A percentile compares a stretch with the other conserved stretches of the same genome.
Evolutionary conservation across 2,113 vertebrate genomes (phyloP).

Genomic region (Picathartes gymnocephalus): DNA sequence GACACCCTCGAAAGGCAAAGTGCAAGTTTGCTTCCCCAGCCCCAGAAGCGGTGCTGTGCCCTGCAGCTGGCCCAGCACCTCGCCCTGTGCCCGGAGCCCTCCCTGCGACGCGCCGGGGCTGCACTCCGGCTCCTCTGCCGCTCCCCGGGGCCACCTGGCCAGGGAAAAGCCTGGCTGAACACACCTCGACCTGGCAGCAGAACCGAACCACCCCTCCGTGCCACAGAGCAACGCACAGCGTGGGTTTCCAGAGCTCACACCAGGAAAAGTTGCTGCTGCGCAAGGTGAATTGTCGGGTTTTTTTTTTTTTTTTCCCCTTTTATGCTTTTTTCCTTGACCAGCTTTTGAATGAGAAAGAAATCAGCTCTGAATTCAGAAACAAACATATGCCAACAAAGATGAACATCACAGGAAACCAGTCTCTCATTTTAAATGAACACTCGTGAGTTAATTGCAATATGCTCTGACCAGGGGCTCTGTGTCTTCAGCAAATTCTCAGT

Average conservation of each 20-base stretch:
- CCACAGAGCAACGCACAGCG: not conserved
- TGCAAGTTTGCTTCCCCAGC: slow-evolving; percentile 19
- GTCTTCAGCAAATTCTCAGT: slow-evolving; percentile 67
- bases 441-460: not conserved
- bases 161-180: not conserved
- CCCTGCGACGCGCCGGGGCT: not conserved
- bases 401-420: slow-evolving; percentile 51
- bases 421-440: not conserved
- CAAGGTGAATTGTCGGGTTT: not conserved
- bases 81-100: not conserved
- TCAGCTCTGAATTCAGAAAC: slow-evolving; percentile 22
- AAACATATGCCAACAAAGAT: slow-evolving; percentile 5
- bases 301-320: not conserved
- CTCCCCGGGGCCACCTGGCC: not conserved
- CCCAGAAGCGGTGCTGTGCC: not conserved
- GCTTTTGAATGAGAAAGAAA: slow-evolving; percentile 37
- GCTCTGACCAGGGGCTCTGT: slow-evolving; percentile 25
- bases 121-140: not conserved
- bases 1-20: slow-evolving; percentile 44
- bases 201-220: not conserved
- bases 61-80: not conserved
- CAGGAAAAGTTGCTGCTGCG: slow-evolving; percentile 13
- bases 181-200: not conserved
- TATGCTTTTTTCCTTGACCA: not conserved
- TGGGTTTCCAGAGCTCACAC: not conserved